These are phyloP conservation scores for Drosophila saltans DNA, from an alignment of 1,140 invertebrate genomes.

Conservation along the genomic window DNA sequence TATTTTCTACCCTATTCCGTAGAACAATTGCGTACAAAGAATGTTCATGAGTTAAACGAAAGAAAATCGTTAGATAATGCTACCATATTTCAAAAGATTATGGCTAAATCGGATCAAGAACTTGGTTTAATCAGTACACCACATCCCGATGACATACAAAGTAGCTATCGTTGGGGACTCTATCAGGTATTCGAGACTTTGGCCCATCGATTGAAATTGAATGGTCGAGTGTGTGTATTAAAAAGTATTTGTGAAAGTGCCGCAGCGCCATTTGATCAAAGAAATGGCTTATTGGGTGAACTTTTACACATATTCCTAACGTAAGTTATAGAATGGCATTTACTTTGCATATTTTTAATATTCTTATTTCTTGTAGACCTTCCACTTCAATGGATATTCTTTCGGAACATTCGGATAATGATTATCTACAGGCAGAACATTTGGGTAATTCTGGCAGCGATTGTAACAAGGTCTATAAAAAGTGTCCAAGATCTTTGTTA, in stretches of 20 bases:
- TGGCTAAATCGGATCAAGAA: conserved; percentile 45
- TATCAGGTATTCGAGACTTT: conserved; percentile 60
- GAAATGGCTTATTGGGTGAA: conserved; percentile 87
- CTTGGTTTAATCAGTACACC: conserved; percentile 26
- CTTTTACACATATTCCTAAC: conserved; percentile 88
- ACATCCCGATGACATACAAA: conserved; percentile 19
- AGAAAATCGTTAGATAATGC: conserved; percentile 32
- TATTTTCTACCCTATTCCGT: conserved; percentile 65
- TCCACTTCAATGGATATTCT: conserved; percentile 86
- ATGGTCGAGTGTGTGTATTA: conserved; percentile 88
- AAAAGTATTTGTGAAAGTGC: conserved; percentile 90
- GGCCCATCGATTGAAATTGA: conserved; percentile 85
- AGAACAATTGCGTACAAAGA: conserved; percentile 51
- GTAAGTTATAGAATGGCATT: conserved; percentile 82
- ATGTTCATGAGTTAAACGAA: conserved; percentile 40
- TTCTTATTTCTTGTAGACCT: conserved; percentile 83
- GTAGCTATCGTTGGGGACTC: conserved; percentile 64
- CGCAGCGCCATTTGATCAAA: conserved; percentile 86
- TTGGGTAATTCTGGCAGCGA: conserved; percentile 84
- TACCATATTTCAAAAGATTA: conserved; percentile 52
- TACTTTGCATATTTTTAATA: background rate
- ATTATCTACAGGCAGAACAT: conserved; percentile 87
- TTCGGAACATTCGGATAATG: conserved; percentile 86
- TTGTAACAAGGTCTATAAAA: conserved; percentile 86
- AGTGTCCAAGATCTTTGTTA: conserved; percentile 86